Percentiles rank a stretch among this genome's conserved stretches.
phyloP scores from a whole-genome alignment of 2,888 invertebrate species.

The Euplagia quadripunctaria region DNA sequence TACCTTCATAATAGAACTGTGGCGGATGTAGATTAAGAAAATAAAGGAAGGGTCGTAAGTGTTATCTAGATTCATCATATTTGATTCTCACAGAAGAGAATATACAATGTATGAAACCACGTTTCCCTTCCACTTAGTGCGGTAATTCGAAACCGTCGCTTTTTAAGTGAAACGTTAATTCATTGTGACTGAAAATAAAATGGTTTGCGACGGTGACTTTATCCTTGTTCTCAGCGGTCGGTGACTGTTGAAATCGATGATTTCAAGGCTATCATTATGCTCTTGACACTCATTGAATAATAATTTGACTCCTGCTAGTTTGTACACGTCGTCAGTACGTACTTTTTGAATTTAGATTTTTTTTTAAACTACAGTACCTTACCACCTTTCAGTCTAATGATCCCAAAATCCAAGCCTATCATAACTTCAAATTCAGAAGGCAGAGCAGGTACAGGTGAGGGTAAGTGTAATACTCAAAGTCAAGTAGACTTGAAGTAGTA shows the following conservation, averaged over 20 bases:
- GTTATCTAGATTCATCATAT: too few relatives aligned
- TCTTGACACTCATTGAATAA: conserved; percentile 72
- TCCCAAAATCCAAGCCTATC: too few relatives aligned
- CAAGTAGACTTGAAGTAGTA: neutral
- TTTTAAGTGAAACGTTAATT: conserved; percentile 27
- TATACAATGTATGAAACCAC: conserved; percentile 14
- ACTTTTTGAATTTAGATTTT: neutral
- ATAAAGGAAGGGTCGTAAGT: too few relatives aligned
- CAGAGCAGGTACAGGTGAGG: too few relatives aligned
- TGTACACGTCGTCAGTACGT: neutral
- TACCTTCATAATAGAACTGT: too few relatives aligned
- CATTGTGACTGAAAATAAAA: conserved; percentile 38
- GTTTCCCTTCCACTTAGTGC: conserved; percentile 13
- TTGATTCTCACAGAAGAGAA: neutral
- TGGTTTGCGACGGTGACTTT: conserved; percentile 22
- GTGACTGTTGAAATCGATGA: conserved; percentile 62
- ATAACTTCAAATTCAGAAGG: too few relatives aligned
- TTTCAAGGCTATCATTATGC: conserved; percentile 65
- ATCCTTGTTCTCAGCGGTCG: conserved; percentile 16
- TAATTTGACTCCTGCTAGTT: conserved; percentile 51
- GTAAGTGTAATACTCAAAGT: neutral
- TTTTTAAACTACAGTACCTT: neutral
- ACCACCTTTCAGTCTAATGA: too few relatives aligned
- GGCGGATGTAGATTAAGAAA: too few relatives aligned
- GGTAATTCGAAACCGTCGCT: conserved; percentile 14